A percentile compares a stretch with the other conserved stretches of the same genome.
Evolutionary conservation across 1,140 invertebrate genomes (phyloP).

Genomic region (Drosophila carrolli): DNA sequence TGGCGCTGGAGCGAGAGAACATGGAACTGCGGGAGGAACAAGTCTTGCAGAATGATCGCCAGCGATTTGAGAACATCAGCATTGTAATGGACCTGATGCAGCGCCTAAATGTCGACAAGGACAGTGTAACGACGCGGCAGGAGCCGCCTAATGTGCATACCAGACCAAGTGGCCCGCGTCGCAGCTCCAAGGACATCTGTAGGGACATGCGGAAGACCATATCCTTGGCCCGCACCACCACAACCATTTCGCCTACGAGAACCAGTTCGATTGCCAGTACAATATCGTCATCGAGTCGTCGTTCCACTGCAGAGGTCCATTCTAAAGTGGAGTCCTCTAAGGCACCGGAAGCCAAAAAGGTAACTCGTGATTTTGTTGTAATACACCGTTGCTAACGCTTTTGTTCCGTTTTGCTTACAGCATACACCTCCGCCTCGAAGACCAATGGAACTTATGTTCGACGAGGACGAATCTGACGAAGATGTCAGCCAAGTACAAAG

Average conservation of each 20-base stretch:
- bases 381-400: background rate
- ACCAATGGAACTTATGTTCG: background rate
- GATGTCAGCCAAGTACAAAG: background rate
- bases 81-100: background rate
- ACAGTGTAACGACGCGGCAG: background rate
- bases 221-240: background rate
- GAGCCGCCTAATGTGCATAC: background rate
- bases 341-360: background rate
- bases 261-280: background rate
- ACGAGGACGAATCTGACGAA: background rate
- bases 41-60: background rate
- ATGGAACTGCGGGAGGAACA: constrained; percentile 42
- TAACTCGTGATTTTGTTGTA: background rate
- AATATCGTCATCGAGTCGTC: background rate
- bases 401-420: background rate
- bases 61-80: background rate
- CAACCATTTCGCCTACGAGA: background rate
- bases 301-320: background rate
- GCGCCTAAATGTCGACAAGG: background rate
- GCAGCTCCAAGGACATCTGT: constrained; percentile 13
- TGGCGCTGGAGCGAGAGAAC: constrained; percentile 25
- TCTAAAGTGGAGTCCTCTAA: background rate
- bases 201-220: constrained; percentile 9
- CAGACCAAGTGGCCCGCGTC: background rate
- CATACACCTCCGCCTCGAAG: background rate